These are phyloP conservation scores for Triops longicaudatus DNA, from an alignment of 1,140 invertebrate genomes.

Conservation along the genomic window DNA sequence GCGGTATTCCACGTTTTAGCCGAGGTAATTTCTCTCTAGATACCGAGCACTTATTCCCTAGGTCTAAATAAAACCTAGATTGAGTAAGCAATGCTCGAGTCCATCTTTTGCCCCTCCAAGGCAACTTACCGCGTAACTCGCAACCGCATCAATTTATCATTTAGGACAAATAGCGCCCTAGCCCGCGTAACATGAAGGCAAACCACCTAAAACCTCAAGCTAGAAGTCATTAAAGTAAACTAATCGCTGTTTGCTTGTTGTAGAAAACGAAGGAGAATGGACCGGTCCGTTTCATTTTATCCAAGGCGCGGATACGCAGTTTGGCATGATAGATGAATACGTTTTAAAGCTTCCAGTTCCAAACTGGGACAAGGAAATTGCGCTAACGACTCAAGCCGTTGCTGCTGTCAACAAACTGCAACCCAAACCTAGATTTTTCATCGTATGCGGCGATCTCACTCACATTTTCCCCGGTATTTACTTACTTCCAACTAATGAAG, in stretches of 20 bases:
- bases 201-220: too few relatives aligned
- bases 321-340: conserved; percentile 44
- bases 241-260: conserved; percentile 24
- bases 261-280: conserved; percentile 36
- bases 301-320: conserved; percentile 47
- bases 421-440: conserved; percentile 47
- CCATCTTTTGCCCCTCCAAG: not conserved
- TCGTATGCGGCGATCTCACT: conserved; percentile 50
- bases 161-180: too few relatives aligned
- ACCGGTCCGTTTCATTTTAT: conserved; percentile 43
- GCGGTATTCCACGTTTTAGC: not conserved
- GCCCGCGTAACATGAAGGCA: too few relatives aligned
- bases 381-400: conserved; percentile 39
- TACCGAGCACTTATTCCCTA: not conserved
- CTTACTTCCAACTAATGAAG: not conserved
- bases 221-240: too few relatives aligned
- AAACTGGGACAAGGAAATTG: conserved; percentile 46
- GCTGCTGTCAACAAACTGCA: conserved; percentile 42
- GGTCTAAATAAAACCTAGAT: not conserved
- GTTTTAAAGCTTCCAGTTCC: conserved; percentile 36
- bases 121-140: too few relatives aligned
- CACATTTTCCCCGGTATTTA: conserved; percentile 44
- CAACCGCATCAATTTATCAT: too few relatives aligned
- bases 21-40: not conserved
- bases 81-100: not conserved